Percentiles rank a stretch among this genome's conserved stretches.
Conservation (phyloP, 2,113 vertebrate genomes). For the Hippopotamus amphibius region DNA sequence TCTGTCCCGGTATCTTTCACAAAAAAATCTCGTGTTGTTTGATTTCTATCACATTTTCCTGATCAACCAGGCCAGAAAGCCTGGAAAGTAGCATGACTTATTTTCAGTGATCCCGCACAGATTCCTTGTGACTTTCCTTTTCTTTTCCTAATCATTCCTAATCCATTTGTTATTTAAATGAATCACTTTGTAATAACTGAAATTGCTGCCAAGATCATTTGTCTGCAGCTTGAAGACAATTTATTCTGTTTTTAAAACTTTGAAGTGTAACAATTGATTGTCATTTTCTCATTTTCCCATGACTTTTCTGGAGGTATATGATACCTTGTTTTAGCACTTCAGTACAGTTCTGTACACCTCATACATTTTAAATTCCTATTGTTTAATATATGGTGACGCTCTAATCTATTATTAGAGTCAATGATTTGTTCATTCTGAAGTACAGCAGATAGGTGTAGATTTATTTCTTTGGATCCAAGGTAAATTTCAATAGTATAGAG, state of each 20-base stretch:
- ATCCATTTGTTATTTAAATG: neutral
- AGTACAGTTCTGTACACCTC: neutral
- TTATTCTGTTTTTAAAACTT: neutral
- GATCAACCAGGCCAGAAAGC: neutral
- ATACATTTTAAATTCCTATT: neutral
- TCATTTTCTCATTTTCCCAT: neutral
- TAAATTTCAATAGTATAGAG: neutral
- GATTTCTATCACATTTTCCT: neutral
- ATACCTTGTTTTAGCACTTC: neutral
- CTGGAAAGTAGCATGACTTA: neutral
- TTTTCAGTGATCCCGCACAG: neutral
- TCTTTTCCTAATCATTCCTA: neutral
- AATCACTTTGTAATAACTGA: neutral
- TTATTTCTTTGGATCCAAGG: slow-evolving; percentile 21
- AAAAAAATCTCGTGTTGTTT: neutral
- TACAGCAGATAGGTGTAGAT: neutral
- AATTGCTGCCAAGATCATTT: neutral
- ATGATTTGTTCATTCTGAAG: neutral
- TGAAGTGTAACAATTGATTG: neutral
- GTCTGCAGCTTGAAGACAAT: neutral
- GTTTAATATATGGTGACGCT: neutral
- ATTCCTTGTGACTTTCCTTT: neutral
- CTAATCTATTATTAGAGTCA: neutral
- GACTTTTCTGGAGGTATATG: neutral
- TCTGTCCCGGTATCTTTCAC: neutral